phyloP scores from a whole-genome alignment of 2,113 vertebrate species.

The Oreochromis niloticus region DNA sequence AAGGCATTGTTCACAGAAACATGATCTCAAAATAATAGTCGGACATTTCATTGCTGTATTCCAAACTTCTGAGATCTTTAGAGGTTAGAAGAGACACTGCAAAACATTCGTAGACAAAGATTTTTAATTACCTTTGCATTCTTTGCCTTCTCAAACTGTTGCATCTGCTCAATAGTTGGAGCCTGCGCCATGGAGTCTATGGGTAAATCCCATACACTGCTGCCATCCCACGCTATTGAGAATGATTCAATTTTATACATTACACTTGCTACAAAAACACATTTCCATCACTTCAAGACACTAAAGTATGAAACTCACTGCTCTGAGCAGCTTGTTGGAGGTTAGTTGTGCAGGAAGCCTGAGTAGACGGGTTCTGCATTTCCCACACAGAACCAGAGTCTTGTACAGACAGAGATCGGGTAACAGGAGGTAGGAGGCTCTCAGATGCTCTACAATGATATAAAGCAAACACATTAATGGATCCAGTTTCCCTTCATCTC shows the following conservation, averaged over 20 bases:
- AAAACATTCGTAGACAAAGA: not conserved
- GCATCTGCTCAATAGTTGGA: slow-evolving; percentile 92
- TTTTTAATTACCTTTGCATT: slow-evolving; percentile 74
- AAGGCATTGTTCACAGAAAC: not conserved
- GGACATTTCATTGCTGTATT: not conserved
- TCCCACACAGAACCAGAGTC: slow-evolving; percentile 97
- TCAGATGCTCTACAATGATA: slow-evolving; percentile 82
- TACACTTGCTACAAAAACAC: not conserved
- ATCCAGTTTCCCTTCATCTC: not conserved
- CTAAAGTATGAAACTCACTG: slow-evolving; percentile 45
- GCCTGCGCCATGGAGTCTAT: slow-evolving; percentile 84
- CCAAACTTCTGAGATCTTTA: not conserved
- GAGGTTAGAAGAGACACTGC: not conserved
- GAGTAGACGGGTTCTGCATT: slow-evolving; percentile 85
- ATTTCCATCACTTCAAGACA: not conserved
- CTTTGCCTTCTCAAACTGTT: slow-evolving; percentile 94
- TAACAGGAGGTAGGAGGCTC: slow-evolving; percentile 87
- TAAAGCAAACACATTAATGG: not conserved
- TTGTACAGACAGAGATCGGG: slow-evolving; percentile 87
- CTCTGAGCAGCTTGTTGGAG: slow-evolving; percentile 59
- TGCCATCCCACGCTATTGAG: slow-evolving; percentile 88
- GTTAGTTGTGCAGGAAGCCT: slow-evolving; percentile 79
- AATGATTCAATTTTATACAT: not conserved
- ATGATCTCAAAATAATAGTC: not conserved
- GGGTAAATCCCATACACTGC: slow-evolving; percentile 97